Conservation (phyloP, 1,140 invertebrate genomes). For the Neodiprion lecontei region DNA sequence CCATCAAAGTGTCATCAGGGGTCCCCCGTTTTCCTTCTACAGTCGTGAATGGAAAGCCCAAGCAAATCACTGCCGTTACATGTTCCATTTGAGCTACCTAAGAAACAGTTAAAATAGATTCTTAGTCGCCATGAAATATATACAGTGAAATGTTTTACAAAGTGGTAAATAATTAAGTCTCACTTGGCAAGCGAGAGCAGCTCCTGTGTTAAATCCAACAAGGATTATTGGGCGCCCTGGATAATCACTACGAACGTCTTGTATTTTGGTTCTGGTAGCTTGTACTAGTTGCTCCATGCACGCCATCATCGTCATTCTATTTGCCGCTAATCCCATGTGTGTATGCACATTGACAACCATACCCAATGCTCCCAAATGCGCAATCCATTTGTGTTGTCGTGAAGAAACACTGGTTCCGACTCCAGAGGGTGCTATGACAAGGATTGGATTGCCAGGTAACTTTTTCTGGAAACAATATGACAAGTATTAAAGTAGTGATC, state of each 20-base stretch:
- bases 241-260: slow-evolving; percentile 72
- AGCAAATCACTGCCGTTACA: slow-evolving; percentile 78
- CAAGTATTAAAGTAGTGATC: neutral
- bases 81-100: slow-evolving; percentile 68
- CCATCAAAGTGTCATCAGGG: slow-evolving; percentile 79
- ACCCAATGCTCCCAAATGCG: slow-evolving; percentile 71
- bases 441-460: slow-evolving; percentile 75
- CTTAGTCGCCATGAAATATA: slow-evolving; percentile 12
- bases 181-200: slow-evolving; percentile 75
- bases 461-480: slow-evolving; percentile 64
- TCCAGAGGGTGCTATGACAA: slow-evolving; percentile 72
- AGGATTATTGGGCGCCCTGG: slow-evolving; percentile 78
- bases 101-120: slow-evolving; percentile 17
- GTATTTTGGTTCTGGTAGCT: slow-evolving; percentile 72
- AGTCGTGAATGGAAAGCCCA: slow-evolving; percentile 82
- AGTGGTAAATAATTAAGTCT: slow-evolving; percentile 5
- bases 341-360: slow-evolving; percentile 73
- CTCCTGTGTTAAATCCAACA: slow-evolving; percentile 78
- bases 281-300: slow-evolving; percentile 76
- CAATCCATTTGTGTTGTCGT: slow-evolving; percentile 74
- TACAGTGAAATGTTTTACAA: slow-evolving; percentile 14
- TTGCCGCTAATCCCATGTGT: slow-evolving; percentile 55
- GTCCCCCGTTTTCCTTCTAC: slow-evolving; percentile 79
- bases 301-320: slow-evolving; percentile 62
- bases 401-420: slow-evolving; percentile 59